Evolutionary conservation across 2,113 vertebrate species (phyloP), one percentile per base, ranked within the genome.

Genomic region (Bufo bufo): DNA sequence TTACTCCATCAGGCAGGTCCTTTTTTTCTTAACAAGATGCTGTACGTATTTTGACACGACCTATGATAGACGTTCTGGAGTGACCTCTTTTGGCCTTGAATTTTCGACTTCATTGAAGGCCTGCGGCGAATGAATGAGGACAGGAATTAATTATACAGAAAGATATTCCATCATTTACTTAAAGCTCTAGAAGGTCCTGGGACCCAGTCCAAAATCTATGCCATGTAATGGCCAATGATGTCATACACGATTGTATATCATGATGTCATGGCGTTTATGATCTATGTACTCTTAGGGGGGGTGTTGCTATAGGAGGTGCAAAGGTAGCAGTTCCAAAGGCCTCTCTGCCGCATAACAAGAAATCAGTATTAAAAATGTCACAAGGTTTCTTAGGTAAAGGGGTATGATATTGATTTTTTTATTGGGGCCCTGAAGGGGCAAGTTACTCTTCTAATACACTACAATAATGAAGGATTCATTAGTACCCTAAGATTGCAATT

Each of bases 31-130:
- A 4, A 69, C 16, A 69, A 13, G 3, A 69, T 49, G 16, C 1
- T 43, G 33, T 74, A 47, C 45, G 3, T 49, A 3, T 50, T 75
- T 6, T 3, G 8, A 49, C 1, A 4, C 50, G 72, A 75, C 72
- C 45, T 11, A 50, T 61, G 4, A 6, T 5, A 52, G 14, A 71
- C 47, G 50, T 75, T 75, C 8, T 45, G 2, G 19, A 8, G 14
- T 75, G 72, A 75, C 72, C 72, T 75, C 16, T 50, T 75, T 75
- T 8, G 72, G 17, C 45, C 72, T 75, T 75, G 45, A 75, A 75
- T 20, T 75, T 75, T 75, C 4, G 7, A 50, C 45, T 75, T 75
- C 72, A 50, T 75, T 75, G 19, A 75, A 20, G 9, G 72, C 71
- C 71, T 74, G 71, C 33, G 14, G 71, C 20, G 47, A 50, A 7